These are phyloP conservation scores for Himalopsyche phryganea DNA, from an alignment of 1,140 invertebrate genomes.

Conservation along the genomic window DNA sequence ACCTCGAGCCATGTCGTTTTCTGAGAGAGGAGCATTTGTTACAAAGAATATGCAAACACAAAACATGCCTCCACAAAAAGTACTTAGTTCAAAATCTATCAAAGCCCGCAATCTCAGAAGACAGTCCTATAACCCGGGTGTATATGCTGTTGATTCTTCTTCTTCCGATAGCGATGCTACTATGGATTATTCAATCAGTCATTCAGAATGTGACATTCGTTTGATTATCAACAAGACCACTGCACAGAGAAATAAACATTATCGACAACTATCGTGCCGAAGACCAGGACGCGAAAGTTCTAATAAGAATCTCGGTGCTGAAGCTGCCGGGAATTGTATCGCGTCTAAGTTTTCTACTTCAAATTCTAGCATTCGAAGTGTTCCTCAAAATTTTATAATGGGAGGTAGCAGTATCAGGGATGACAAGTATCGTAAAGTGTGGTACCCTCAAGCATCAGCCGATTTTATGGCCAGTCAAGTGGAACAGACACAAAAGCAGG, in stretches of 20 bases:
- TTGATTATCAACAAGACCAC: conserved; percentile 31
- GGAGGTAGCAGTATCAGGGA: neutral
- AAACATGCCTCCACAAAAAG: conserved; percentile 10
- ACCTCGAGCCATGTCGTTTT: conserved; percentile 19
- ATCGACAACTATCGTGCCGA: conserved; percentile 16
- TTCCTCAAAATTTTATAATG: conserved; percentile 37
- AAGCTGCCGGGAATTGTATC: conserved; percentile 11
- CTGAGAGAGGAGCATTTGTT: conserved; percentile 34
- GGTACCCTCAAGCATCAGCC: neutral
- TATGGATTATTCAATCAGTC: conserved; percentile 40
- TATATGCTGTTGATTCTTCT: conserved; percentile 43
- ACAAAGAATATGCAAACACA: neutral
- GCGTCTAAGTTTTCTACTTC: conserved; percentile 42
- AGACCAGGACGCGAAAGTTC: conserved; percentile 27
- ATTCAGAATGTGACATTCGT: conserved; percentile 47
- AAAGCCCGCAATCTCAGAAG: conserved; percentile 51
- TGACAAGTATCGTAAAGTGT: neutral
- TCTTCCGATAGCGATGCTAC: conserved; percentile 39
- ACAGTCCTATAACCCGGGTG: conserved; percentile 55
- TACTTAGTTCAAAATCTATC: conserved; percentile 35
- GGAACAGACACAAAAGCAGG: neutral
- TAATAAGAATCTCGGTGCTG: neutral
- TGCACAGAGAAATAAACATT: conserved; percentile 6
- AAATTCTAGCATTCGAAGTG: conserved; percentile 48
- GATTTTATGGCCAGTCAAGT: neutral